phyloP scores from a whole-genome alignment of 2,888 invertebrate species.

The Cantharis lateralis region DNA sequence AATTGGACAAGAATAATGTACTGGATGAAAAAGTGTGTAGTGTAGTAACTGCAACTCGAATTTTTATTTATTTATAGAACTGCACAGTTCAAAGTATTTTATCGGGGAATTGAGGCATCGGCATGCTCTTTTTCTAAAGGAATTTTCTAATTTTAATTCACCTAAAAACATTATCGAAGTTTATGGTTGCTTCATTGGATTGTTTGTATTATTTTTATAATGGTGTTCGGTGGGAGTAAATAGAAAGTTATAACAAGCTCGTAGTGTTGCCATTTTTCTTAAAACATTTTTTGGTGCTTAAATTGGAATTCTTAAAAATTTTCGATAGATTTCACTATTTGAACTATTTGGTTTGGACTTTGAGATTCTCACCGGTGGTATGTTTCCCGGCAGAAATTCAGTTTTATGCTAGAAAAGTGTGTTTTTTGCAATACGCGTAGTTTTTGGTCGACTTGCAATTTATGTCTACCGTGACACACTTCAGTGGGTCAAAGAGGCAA shows the following conservation, averaged over 20 bases:
- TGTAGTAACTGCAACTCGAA: neutral
- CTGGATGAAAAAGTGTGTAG: neutral
- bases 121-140: neutral
- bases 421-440: conserved; percentile 8
- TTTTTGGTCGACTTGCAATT: conserved; percentile 45
- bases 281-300: neutral
- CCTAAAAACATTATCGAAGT: neutral
- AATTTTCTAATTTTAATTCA: neutral
- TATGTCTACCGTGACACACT: conserved; percentile 57
- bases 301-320: neutral
- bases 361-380: neutral
- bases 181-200: neutral
- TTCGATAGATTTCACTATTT: neutral
- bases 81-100: neutral
- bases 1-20: conserved; percentile 8
- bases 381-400: neutral
- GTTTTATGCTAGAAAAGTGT: neutral
- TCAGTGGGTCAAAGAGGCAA: conserved; percentile 52
- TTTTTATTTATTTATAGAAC: neutral
- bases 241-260: conserved; percentile 3
- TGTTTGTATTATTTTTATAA: neutral
- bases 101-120: neutral
- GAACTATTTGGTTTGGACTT: neutral
- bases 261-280: neutral
- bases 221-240: neutral